These are phyloP conservation scores for Trichogramma dendrolimi DNA, from an alignment of 2,888 invertebrate species.

Conservation along the genomic window DNA sequence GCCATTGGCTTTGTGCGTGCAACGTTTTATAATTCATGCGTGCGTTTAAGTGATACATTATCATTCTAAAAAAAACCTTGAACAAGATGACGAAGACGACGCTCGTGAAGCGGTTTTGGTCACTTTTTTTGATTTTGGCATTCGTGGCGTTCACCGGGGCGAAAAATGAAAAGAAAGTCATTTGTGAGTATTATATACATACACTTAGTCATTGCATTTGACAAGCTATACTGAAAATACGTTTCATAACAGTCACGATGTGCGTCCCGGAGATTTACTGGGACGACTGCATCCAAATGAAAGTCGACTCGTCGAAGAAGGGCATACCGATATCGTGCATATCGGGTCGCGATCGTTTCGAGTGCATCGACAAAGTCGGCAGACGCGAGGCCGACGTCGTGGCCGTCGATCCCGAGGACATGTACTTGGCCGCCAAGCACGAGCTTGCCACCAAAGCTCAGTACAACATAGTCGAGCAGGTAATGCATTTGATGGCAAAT, in stretches of 20 bases:
- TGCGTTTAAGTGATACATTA: too few species aligned
- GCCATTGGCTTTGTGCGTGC: too few species aligned
- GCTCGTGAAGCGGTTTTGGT: slow-evolving; percentile 9
- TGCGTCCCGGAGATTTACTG: slow-evolving; percentile 67
- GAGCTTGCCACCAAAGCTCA: slow-evolving; percentile 37
- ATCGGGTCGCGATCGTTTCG: slow-evolving; percentile 70
- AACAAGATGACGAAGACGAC: background rate
- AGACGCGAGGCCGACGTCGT: slow-evolving; percentile 76
- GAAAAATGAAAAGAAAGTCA: slow-evolving; percentile 25
- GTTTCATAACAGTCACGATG: slow-evolving; percentile 61
- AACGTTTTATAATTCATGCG: too few species aligned
- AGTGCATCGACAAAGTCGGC: slow-evolving; percentile 73
- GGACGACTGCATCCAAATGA: slow-evolving; percentile 66
- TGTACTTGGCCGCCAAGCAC: slow-evolving; percentile 72
- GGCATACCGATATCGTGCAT: slow-evolving; percentile 63
- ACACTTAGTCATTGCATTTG: background rate
- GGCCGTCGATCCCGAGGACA: slow-evolving; percentile 81
- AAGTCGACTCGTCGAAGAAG: slow-evolving; percentile 59
- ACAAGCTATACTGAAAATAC: background rate
- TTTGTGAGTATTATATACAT: slow-evolving; percentile 22
- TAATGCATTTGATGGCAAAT: slow-evolving; percentile 16
- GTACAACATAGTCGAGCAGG: slow-evolving; percentile 44
- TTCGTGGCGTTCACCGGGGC: slow-evolving; percentile 3
- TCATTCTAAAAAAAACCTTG: too few species aligned
- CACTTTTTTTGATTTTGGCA: slow-evolving; percentile 15